A percentile compares a stretch with the other conserved stretches of the same genome.
Conservation (phyloP, 2,888 invertebrate species). For the Tenthredo notha region DNA sequence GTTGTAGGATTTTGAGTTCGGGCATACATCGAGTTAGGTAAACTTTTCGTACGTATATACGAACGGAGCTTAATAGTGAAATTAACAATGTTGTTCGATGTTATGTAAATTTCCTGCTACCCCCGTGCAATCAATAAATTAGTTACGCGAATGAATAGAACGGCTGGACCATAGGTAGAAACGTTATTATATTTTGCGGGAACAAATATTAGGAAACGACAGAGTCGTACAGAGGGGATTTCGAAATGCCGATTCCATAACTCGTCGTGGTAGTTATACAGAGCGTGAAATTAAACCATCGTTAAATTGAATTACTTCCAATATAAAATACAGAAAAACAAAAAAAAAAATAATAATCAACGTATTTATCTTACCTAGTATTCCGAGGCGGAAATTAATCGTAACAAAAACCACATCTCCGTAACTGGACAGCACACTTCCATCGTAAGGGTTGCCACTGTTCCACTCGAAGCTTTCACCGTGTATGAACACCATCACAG, state of each 20-base stretch:
- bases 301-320: neutral
- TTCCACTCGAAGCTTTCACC: conserved; percentile 99
- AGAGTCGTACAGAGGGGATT: neutral
- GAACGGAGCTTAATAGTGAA: conserved; percentile 28
- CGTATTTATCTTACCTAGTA: conserved; percentile 84
- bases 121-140: conserved; percentile 11
- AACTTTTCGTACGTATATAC: neutral
- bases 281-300: neutral
- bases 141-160: neutral
- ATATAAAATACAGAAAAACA: neutral
- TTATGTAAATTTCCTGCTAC: conserved; percentile 4
- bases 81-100: conserved; percentile 32
- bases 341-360: neutral
- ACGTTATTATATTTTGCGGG: conserved; percentile 17
- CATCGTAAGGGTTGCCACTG: conserved; percentile 98
- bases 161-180: neutral
- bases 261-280: neutral
- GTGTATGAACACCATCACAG: conserved; percentile 95
- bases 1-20: neutral
- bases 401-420: conserved; percentile 94
- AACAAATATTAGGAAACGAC: conserved; percentile 7
- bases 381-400: conserved; percentile 90
- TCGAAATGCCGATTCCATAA: neutral
- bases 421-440: conserved; percentile 93
- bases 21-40: neutral